A percentile compares a stretch with the other conserved stretches of the same genome.
Conservation (phyloP, 2,797 vertebrate species). For the Peromyscus eremicus region DNA sequence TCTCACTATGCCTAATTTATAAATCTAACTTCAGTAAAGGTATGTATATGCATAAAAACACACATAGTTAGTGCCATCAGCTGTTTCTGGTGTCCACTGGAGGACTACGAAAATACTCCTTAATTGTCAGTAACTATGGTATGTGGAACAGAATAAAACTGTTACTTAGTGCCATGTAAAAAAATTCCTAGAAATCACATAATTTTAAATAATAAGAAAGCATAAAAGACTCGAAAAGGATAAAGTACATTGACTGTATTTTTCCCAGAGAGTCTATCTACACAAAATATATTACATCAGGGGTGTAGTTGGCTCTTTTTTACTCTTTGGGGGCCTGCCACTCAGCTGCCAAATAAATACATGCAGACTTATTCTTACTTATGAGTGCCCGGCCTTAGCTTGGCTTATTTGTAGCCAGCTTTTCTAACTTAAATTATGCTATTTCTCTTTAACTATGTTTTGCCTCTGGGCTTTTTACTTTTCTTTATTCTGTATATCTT, state of each 20-base stretch:
- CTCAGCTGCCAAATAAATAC: background rate
- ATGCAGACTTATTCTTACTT: background rate
- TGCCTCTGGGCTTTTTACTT: background rate
- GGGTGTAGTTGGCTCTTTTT: background rate
- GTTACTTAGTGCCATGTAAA: background rate
- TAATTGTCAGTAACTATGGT: background rate
- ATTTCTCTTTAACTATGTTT: background rate
- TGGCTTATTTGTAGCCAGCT: background rate
- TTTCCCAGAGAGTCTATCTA: background rate
- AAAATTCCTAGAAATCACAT: background rate
- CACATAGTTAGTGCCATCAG: background rate
- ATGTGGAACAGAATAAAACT: background rate
- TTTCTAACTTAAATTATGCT: background rate
- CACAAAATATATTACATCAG: background rate
- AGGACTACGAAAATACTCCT: background rate
- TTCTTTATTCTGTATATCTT: background rate
- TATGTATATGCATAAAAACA: background rate
- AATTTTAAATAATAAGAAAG: conserved; percentile 24
- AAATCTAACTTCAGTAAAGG: background rate
- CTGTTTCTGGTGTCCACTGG: background rate
- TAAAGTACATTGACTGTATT: background rate
- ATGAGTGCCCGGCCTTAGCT: background rate
- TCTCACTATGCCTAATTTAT: background rate
- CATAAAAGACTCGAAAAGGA: background rate
- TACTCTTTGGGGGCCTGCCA: background rate